A percentile compares a stretch with the other conserved stretches of the same genome.
These are phyloP conservation scores for Globodera rostochiensis DNA, from an alignment of 1,140 invertebrate genomes.

Conservation along the genomic window DNA sequence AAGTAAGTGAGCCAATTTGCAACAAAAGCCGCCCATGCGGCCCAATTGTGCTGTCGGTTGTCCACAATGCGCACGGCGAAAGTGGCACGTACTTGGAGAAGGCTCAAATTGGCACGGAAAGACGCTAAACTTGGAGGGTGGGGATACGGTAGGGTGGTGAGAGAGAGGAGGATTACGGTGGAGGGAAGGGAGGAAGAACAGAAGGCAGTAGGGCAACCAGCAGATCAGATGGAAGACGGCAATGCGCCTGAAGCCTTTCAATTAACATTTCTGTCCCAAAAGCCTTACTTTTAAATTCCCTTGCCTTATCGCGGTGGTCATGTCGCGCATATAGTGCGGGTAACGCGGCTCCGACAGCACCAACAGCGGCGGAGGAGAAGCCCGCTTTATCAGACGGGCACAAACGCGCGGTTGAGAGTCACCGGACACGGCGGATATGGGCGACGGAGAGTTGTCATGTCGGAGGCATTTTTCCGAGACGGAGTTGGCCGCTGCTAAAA, in stretches of 20 bases:
- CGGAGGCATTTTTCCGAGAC: conserved; percentile 13
- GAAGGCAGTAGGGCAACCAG: conserved; percentile 61
- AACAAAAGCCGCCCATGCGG: conserved; percentile 51
- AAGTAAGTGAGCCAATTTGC: conserved; percentile 62
- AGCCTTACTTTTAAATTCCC: too few species aligned
- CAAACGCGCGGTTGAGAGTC: background rate
- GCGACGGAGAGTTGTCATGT: background rate
- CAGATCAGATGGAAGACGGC: conserved; percentile 63
- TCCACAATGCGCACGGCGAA: conserved; percentile 1
- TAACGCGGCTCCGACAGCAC: conserved; percentile 60
- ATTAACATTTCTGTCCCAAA: too few species aligned
- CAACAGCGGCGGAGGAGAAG: conserved; percentile 26
- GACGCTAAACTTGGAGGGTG: background rate
- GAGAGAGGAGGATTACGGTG: too few species aligned
- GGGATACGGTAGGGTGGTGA: background rate
- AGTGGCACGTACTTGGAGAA: conserved; percentile 40
- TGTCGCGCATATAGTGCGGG: conserved; percentile 54
- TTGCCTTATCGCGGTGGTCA: conserved; percentile 55
- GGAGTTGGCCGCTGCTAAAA: conserved; percentile 46
- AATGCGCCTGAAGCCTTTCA: conserved; percentile 44
- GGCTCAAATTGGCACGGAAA: conserved; percentile 33
- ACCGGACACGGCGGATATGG: background rate
- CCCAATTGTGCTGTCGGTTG: conserved; percentile 10
- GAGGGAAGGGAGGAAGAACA: conserved; percentile 6
- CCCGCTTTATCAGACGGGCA: conserved; percentile 6